Base-by-base conservation (phyloP, 1,140 invertebrate species). In the Choristoneura fumiferana region DNA sequence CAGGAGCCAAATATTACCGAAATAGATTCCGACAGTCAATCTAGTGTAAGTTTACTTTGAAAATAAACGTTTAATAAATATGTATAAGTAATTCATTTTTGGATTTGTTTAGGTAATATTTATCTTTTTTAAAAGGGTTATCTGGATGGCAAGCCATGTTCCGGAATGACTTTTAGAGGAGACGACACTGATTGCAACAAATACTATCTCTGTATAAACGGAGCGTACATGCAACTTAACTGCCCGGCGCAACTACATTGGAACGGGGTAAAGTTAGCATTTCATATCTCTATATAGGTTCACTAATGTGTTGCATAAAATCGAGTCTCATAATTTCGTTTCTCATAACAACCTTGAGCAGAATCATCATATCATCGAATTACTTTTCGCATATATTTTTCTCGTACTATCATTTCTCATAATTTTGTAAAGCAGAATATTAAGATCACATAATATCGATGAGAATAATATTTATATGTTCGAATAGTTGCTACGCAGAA, bases 131-230 rank as follows among this genome's bases (percentile, higher is more conserved):
- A 45, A 61, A 58, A 85, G 76, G 71, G 62, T n/a, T 59, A 67
- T 14, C 45, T 79, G 3, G 81, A 87, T 58, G 80, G 83, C 3
- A 72, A 81, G 9, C 65, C 84, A 0, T 96, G 95, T 69, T 76
- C 84, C 1, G 92, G 92, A 14, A 90, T 89, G 60, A 81, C 91
- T 12, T 95, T 94, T 72, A 81, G 90, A 54, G 75, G 92, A 0
- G 92, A 96, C 72, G 85, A 92, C 3, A 76, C 70, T 0, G 94
- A 97, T 67, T 97, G 96, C 74, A 92, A 91, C 34, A 95, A 95
- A 69, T 97, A 96, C 71, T 95, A 94, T 55, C 82, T 95, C 0
- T 97, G 96, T 73, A 92, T 96, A 35, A 93, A 94, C 69, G 95
- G 94, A 10, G 76, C 91, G 22, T 89, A 94, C 1, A 85, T 92